phyloP scores from a whole-genome alignment of 2,888 invertebrate species.

The Diloba caeruleocephala region DNA sequence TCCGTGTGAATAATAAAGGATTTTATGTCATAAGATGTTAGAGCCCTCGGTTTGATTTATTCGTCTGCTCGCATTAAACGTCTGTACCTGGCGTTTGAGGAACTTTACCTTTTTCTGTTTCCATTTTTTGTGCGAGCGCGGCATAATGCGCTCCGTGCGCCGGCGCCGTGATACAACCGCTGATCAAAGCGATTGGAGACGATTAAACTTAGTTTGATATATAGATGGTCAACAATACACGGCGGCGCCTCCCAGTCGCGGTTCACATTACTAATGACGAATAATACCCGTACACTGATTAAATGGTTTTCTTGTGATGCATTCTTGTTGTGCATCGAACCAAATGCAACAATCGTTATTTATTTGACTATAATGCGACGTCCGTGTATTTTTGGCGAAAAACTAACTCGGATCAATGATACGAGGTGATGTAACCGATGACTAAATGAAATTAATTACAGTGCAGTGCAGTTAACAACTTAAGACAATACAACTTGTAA shows the following conservation, averaged over 20 bases:
- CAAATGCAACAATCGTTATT: slow-evolving; percentile 35
- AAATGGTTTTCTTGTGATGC: slow-evolving; percentile 56
- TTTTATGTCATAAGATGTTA: slow-evolving; percentile 85
- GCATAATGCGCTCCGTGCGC: slow-evolving; percentile 64
- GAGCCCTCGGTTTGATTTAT: slow-evolving; percentile 80
- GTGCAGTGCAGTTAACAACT: slow-evolving; percentile 44
- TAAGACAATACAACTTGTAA: slow-evolving; percentile 41
- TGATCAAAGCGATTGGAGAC: slow-evolving; percentile 80
- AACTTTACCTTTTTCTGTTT: slow-evolving; percentile 65
- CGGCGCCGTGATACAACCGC: slow-evolving; percentile 72
- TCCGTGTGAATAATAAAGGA: slow-evolving; percentile 83
- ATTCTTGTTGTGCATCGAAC: slow-evolving; percentile 48
- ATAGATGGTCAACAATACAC: slow-evolving; percentile 61
- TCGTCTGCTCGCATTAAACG: slow-evolving; percentile 64
- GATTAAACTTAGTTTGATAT: slow-evolving; percentile 73
- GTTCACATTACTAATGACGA: slow-evolving; percentile 61
- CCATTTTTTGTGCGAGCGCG: slow-evolving; percentile 63
- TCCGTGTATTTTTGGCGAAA: slow-evolving; percentile 41
- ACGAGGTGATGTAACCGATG: slow-evolving; percentile 48
- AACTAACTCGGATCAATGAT: slow-evolving; percentile 23
- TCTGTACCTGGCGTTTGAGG: slow-evolving; percentile 74
- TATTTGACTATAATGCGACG: slow-evolving; percentile 29
- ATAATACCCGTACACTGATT: slow-evolving; percentile 49
- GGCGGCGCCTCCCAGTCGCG: slow-evolving; percentile 65
- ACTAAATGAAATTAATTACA: slow-evolving; percentile 46